A percentile compares a stretch with the other conserved stretches of the same genome.
Evolutionary conservation across 2,113 vertebrate genomes (phyloP).

Genomic region (Nestor notabilis): DNA sequence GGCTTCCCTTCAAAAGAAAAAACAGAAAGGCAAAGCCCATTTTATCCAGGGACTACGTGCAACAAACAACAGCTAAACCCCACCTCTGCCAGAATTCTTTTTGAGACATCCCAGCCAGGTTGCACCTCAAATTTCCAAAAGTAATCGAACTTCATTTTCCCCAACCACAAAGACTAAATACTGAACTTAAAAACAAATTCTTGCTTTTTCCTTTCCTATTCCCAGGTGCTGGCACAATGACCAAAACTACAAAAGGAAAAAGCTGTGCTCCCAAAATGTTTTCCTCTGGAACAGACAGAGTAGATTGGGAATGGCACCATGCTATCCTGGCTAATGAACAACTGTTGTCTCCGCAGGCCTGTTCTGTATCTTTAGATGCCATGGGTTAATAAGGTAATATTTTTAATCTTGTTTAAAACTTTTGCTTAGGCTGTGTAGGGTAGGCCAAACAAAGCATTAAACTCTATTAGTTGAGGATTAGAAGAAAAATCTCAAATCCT

Average conservation of each 20-base stretch:
- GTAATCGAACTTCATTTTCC: background rate
- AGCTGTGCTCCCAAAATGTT: background rate
- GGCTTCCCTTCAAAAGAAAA: background rate
- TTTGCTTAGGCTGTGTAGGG: conserved; percentile 43
- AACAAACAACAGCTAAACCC: background rate
- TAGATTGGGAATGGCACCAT: background rate
- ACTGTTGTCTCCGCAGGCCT: background rate
- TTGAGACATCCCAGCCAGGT: background rate
- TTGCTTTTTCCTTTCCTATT: background rate
- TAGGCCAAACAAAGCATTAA: conserved; percentile 63
- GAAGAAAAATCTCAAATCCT: conserved; percentile 59
- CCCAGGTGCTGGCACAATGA: background rate
- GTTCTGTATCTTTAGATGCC: conserved; percentile 1
- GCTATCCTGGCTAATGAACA: background rate
- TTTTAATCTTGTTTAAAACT: conserved; percentile 69
- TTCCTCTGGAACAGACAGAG: background rate
- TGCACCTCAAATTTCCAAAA: background rate
- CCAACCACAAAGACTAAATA: background rate
- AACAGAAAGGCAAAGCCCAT: background rate
- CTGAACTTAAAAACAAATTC: background rate
- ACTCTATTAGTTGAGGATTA: conserved; percentile 64
- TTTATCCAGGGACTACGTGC: background rate
- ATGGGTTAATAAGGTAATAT: conserved; percentile 50
- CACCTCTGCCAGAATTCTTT: background rate
- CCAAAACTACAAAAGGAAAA: background rate